Evolutionary conservation across 1,140 invertebrate species (phyloP).

Genomic region (Eufriesea mexicana): DNA sequence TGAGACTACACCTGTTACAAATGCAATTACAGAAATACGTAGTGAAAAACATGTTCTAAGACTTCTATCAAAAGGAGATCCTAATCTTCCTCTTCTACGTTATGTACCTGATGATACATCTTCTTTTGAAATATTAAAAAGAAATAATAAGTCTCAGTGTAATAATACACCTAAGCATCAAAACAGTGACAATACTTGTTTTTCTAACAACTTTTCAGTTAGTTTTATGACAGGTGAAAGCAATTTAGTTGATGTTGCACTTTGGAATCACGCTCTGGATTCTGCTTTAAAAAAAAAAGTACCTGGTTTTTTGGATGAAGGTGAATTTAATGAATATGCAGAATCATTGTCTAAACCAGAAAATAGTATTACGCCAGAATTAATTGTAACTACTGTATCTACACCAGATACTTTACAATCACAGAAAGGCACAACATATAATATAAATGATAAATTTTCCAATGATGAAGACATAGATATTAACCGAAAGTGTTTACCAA

Average conservation of each 20-base stretch:
- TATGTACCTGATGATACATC: constrained; percentile 64
- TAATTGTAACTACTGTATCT: constrained; percentile 52
- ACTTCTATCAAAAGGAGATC: constrained; percentile 65
- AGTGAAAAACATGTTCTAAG: constrained; percentile 63
- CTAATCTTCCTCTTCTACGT: constrained; percentile 65
- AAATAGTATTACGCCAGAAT: constrained; percentile 30
- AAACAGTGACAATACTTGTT: constrained; percentile 43
- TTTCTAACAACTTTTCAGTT: constrained; percentile 65
- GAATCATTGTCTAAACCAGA: constrained; percentile 27
- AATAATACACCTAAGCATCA: constrained; percentile 26
- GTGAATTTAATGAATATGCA: constrained; percentile 66
- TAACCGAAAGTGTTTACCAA: constrained; percentile 56
- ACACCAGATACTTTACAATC: constrained; percentile 69
- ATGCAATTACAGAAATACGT: constrained; percentile 33
- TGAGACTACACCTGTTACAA: constrained; percentile 6
- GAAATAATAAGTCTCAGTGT: constrained; percentile 24
- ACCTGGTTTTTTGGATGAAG: constrained; percentile 68
- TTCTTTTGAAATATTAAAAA: constrained; percentile 18
- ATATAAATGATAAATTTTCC: constrained; percentile 71
- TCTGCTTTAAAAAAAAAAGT: constrained; percentile 73
- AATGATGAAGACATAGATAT: constrained; percentile 69
- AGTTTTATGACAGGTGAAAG: constrained; percentile 27
- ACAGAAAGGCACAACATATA: constrained; percentile 65
- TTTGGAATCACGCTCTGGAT: constrained; percentile 76
- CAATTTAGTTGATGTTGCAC: constrained; percentile 69